Evolutionary conservation across 2,797 vertebrate species (phyloP), one percentile per base, ranked within the genome.

Genomic region (Pelochelys cantorii): DNA sequence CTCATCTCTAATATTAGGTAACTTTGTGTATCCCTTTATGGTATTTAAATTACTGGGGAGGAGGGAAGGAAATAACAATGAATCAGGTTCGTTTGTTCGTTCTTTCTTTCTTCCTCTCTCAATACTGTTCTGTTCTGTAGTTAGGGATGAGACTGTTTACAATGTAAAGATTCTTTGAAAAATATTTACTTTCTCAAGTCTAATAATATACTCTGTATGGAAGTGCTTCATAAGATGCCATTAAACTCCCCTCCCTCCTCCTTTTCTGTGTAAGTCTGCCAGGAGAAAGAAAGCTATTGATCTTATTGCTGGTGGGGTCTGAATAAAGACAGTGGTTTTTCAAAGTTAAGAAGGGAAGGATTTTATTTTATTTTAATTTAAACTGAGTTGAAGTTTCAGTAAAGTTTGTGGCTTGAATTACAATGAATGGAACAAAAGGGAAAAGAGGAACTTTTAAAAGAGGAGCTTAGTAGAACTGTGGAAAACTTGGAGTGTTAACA

Each of bases 111-210:
- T 54, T 60, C 65, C 31, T 27, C 92, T 94, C 85, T 59, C 53
- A 23, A 56, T 88, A n/a, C 85, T 71, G 27, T 11, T 85, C 68
- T 79, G 3, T 4, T 92, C 14, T 48, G 85, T 18, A 34, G 27
- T 31, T 77, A 17, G 29, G 57, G 10, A 54, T 54, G 14, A 54
- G 13, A 54, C 53, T 54, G 2, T 79, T 93, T 88, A 62, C 14
- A 74, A 10, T 13, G 12, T 4, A 59, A 59, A 59, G 10, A 25
- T 59, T 6, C 3, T 59, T 59, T 59, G 42, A 48, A 59, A 59
- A 25, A 59, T 59, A 71, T 86, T 80, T 85, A 54, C 87, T 85
- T 88, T 90, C 56, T 86, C 48, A n/a, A 29, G 42, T n/a, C 62
- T 53, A 84, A 52, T 48, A 42, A 11, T 22, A 42, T 48, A 48